A percentile compares a stretch with the other conserved stretches of the same genome.
These are phyloP conservation scores for Stegastes partitus DNA, from an alignment of 2,113 vertebrate species.

Conservation along the genomic window DNA sequence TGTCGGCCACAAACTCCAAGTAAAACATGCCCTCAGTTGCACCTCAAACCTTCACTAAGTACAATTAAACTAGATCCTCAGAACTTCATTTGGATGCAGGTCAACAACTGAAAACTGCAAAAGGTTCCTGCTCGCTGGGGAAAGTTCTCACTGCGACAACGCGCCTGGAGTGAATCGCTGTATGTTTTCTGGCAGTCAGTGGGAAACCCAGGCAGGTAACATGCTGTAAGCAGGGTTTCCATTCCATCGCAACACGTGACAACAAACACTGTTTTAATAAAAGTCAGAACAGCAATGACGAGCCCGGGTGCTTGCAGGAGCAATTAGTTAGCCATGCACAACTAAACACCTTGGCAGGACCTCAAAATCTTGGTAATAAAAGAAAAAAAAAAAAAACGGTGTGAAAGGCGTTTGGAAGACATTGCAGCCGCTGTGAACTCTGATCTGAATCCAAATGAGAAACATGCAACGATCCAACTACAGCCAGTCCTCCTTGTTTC, in stretches of 20 bases:
- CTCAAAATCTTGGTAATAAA: slow-evolving; percentile 7
- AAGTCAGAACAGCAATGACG: not conserved
- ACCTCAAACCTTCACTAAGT: too few species aligned
- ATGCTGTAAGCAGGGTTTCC: too few species aligned
- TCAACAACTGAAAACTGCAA: too few species aligned
- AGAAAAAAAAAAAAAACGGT: not conserved
- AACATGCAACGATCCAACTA: slow-evolving; percentile 3
- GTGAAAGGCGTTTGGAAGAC: slow-evolving; percentile 28
- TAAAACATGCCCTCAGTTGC: too few species aligned
- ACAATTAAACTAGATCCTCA: too few species aligned
- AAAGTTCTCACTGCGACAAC: not conserved
- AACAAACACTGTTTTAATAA: not conserved
- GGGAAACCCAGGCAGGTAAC: not conserved
- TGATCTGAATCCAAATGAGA: slow-evolving; percentile 33
- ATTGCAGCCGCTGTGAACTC: not conserved
- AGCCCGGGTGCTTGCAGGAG: not conserved
- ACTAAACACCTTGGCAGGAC: slow-evolving; percentile 13
- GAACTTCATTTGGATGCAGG: too few species aligned
- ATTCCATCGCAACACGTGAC: not conserved
- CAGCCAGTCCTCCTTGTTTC: not conserved
- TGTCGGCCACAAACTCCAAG: too few species aligned
- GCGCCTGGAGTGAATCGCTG: not conserved
- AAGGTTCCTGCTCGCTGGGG: too few species aligned
- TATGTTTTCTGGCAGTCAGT: not conserved
- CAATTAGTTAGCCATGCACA: not conserved